phyloP scores from a whole-genome alignment of 2,113 vertebrate species.

The Harpagus bidentatus region DNA sequence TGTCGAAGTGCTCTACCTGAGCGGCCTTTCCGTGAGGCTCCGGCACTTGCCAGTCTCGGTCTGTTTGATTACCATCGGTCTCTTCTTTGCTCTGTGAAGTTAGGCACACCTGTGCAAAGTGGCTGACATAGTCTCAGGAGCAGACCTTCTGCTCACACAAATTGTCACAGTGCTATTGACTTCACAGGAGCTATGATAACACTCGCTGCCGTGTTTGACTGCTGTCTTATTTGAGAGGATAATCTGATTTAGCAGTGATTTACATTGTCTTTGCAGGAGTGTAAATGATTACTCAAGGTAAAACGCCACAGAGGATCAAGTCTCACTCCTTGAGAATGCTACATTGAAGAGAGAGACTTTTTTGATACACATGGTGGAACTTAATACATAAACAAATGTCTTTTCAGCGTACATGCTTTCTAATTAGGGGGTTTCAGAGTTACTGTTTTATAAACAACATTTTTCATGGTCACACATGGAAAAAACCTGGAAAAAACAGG shows the following conservation, averaged over 20 bases:
- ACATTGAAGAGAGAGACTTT: neutral
- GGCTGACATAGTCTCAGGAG: neutral
- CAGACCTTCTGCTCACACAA: neutral
- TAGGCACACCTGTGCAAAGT: neutral
- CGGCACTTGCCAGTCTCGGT: neutral
- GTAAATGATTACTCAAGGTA: neutral
- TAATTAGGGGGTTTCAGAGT: neutral
- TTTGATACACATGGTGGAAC: neutral
- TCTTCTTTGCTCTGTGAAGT: neutral
- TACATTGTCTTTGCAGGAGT: neutral
- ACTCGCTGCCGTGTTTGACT: neutral
- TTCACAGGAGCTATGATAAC: neutral
- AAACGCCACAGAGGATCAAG: neutral
- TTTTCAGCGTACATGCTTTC: neutral
- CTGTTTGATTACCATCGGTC: neutral
- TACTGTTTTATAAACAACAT: neutral
- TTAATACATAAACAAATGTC: neutral
- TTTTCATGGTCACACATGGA: neutral
- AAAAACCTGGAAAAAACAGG: neutral
- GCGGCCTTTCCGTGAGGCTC: fast-evolving
- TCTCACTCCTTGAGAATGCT: neutral
- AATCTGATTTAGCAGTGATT: neutral
- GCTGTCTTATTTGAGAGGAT: neutral
- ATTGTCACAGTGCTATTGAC: neutral
- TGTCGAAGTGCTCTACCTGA: neutral